phyloP scores from a whole-genome alignment of 2,888 invertebrate genomes.

The Helleia helle region DNA sequence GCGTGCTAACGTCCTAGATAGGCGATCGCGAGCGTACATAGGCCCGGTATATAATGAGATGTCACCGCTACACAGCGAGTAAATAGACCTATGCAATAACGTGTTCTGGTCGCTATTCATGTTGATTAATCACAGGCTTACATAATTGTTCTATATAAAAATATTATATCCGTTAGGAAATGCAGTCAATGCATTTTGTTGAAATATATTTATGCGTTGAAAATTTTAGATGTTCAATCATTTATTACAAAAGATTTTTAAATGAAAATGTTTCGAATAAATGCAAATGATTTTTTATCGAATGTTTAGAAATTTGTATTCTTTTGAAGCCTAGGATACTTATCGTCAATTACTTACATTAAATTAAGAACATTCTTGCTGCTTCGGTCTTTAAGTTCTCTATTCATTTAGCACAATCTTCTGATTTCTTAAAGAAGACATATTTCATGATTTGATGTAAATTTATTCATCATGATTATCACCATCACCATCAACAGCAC shows the following conservation, averaged over 20 bases:
- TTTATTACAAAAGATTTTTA: conserved; percentile 7
- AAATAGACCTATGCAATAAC: conserved; percentile 62
- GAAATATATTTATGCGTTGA: conserved; percentile 17
- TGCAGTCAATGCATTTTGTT: conserved; percentile 20
- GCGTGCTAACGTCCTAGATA: conserved; percentile 69
- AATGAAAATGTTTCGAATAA: neutral
- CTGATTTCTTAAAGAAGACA: too few species aligned
- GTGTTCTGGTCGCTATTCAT: conserved; percentile 47
- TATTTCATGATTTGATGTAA: too few species aligned
- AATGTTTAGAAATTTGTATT: too few species aligned
- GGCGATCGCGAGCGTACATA: conserved; percentile 42
- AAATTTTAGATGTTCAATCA: conserved; percentile 9
- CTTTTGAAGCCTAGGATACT: too few species aligned
- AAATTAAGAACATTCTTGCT: too few species aligned
- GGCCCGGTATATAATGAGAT: conserved; percentile 61
- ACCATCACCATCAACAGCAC: too few species aligned
- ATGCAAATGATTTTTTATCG: too few species aligned
- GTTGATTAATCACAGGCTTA: conserved; percentile 63
- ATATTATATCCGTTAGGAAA: conserved; percentile 24
- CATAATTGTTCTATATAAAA: conserved; percentile 31
- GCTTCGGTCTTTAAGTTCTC: too few species aligned
- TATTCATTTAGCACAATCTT: too few species aligned
- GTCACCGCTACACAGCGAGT: conserved; percentile 54
- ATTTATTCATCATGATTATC: too few species aligned
- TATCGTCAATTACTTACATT: too few species aligned